Conservation (phyloP, 2,888 invertebrate species). For the Leptothorax acervorum region DNA sequence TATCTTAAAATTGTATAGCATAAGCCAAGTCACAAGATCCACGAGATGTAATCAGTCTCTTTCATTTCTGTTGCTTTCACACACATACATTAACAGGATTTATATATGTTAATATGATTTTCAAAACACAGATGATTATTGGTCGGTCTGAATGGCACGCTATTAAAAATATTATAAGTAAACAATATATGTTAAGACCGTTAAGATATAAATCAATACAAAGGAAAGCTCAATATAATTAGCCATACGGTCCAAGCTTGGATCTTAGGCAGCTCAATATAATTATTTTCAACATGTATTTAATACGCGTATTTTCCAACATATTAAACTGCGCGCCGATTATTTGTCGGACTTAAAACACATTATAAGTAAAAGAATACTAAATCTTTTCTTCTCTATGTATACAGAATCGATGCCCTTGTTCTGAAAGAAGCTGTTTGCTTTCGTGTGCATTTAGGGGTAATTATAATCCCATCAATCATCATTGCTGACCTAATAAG, state of each 20-base stretch:
- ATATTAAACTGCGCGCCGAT: no score
- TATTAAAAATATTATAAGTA: neutral
- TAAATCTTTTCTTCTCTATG: neutral
- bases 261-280: no score
- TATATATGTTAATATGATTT: slow-evolving; percentile 12
- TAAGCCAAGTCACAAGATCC: neutral
- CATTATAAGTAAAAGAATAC: neutral
- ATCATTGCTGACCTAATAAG: neutral
- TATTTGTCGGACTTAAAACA: no score
- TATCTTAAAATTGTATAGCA: neutral
- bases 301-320: no score
- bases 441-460: neutral
- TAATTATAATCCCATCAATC: slow-evolving; percentile 43
- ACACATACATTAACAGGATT: neutral
- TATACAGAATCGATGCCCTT: neutral
- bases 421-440: neutral
- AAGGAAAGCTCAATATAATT: no score
- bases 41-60: neutral
- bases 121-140: neutral
- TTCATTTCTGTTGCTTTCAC: slow-evolving; percentile 9
- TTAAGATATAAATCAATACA: no score
- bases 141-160: neutral
- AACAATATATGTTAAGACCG: no score
- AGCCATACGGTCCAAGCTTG: no score
- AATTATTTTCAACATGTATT: no score